Base-by-base conservation (phyloP, 2,797 vertebrate genomes). In the Anguilla marmorata region DNA sequence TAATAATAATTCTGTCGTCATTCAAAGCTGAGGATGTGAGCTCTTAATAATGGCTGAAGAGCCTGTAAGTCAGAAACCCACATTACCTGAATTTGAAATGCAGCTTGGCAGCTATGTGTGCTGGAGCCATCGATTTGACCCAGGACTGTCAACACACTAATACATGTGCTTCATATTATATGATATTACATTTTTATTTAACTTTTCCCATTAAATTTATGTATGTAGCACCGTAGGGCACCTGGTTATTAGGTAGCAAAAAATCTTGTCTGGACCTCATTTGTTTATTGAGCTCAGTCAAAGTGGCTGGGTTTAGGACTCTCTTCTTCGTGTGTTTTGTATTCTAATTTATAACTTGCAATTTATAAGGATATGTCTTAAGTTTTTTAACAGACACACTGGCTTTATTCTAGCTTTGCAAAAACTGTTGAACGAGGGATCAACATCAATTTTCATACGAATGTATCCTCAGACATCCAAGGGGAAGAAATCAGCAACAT, bases 11-110 rank as follows among this genome's bases (percentile, higher is more conserved):
- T 79, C 24, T 60, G 12, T 16, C 11, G 14, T 60, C 58, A 63
- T 66, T 37, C 76, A 72, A 79, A 79, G 69, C 60, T 33, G 72
- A 69, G 24, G 63, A n/a, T 37, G 54, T 80, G 86, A 41, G 37
- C 58, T 50, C 41, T 83, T 33, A 16, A 30, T 66, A 66, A 83
- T 45, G 86, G 58, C 86, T 52, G 3, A 11, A 66, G 37, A 60
- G 27, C 24, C 0, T 21, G 54, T 30, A 27, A 24, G 63, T 60
- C 9, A 33, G 33, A 52, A 58, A 33, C 16, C 30, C 37, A 50
- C 58, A 41, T n/a, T 60, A 33, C n/a, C 24, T 54, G 27, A 63
- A 50, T 60, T 83, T 41, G 56, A 63, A 76, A 60, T 37, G 54
- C 33, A 66, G 52, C 79, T 48, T n/a, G 41, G n/a, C 41, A 27